Conservation (phyloP, 2,113 vertebrate species). For the Pelmatolapia mariae region DNA sequence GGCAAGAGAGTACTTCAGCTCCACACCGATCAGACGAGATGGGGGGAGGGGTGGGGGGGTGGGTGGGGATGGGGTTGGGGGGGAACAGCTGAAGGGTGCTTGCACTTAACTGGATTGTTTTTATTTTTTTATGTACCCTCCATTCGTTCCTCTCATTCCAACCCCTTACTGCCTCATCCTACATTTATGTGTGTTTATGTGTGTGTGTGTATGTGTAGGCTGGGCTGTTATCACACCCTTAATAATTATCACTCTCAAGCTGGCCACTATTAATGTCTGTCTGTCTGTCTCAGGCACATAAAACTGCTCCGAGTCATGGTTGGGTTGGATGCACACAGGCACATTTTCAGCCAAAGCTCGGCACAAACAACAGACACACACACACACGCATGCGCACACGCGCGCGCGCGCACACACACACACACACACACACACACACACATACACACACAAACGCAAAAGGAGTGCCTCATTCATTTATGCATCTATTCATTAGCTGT, state of each 20-base stretch:
- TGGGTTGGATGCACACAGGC: neutral
- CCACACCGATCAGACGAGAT: constrained; percentile 33
- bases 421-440: neutral
- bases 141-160: constrained; percentile 28
- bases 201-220: neutral
- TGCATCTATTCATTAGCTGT: constrained; percentile 74
- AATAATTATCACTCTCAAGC: constrained; percentile 51
- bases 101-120: constrained; percentile 65
- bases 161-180: constrained; percentile 30
- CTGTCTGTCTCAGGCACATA: constrained; percentile 30
- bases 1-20: constrained; percentile 46
- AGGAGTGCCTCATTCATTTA: constrained; percentile 63
- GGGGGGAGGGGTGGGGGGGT: neutral
- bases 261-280: constrained; percentile 35
- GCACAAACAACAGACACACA: neutral
- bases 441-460: constrained; percentile 6
- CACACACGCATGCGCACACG: neutral
- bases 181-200: constrained; percentile 18
- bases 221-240: constrained; percentile 33
- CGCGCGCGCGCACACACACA: neutral
- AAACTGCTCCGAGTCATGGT: constrained; percentile 15
- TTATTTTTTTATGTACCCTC: constrained; percentile 41
- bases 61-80: neutral
- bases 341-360: neutral
- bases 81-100: constrained; percentile 51